Conservation (phyloP, 2,113 vertebrate genomes). For the Rallus limicola region DNA sequence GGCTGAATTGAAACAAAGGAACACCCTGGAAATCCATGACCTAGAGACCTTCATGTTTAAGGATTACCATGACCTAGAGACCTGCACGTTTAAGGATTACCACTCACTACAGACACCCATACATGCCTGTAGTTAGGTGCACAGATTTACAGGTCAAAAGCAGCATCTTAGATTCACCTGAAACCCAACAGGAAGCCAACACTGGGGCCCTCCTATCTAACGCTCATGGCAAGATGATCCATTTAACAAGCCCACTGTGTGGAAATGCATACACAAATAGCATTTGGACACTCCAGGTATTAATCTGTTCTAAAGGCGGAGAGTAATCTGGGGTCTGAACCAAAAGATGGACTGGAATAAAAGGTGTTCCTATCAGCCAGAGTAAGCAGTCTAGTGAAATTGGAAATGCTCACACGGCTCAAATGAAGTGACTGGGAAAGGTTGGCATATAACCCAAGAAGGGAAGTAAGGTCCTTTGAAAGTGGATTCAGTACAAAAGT, state of each 20-base stretch:
- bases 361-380: neutral
- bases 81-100: neutral
- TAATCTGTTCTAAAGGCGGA: neutral
- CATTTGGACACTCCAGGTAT: neutral
- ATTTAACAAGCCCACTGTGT: neutral
- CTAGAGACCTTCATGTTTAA: neutral
- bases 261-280: neutral
- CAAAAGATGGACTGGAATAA: neutral
- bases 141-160: slow-evolving; percentile 1
- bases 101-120: accelerated
- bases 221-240: neutral
- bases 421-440: neutral
- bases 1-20: neutral
- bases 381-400: neutral
- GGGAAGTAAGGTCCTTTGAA: neutral
- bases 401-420: neutral
- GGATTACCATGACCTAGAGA: neutral
- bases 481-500: neutral
- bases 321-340: neutral
- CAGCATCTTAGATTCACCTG: neutral
- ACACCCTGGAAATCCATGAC: neutral
- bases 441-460: neutral
- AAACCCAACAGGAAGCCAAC: neutral
- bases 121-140: too few species aligned
- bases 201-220: neutral